These are phyloP conservation scores for Trigoniulus corallinus DNA, from an alignment of 1,140 invertebrate species.

Conservation along the genomic window DNA sequence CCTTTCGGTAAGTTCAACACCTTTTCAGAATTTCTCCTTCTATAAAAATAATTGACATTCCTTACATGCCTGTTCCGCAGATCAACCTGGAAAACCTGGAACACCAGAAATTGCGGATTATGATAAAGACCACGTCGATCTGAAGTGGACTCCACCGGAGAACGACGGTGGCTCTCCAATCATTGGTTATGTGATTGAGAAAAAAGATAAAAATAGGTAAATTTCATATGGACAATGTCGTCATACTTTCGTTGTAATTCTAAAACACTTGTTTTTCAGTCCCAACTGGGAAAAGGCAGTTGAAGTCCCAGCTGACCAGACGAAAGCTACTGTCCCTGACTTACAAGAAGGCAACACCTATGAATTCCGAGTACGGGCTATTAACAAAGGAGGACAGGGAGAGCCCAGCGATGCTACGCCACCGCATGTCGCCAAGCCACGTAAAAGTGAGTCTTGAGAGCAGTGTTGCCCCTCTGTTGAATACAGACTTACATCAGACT, in stretches of 20 bases:
- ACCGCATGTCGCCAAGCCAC: slow-evolving; percentile 75
- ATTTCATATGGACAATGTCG: too few relatives aligned
- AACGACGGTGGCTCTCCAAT: slow-evolving; percentile 77
- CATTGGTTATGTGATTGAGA: slow-evolving; percentile 87
- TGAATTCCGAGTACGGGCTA: slow-evolving; percentile 83
- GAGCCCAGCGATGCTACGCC: slow-evolving; percentile 75
- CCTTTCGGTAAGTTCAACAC: slow-evolving; percentile 84
- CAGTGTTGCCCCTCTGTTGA: not conserved
- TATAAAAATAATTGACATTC: not conserved
- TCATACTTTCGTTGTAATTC: too few relatives aligned
- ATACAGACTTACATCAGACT: not conserved
- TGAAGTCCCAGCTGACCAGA: slow-evolving; percentile 64
- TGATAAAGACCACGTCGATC: slow-evolving; percentile 80
- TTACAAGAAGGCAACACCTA: slow-evolving; percentile 79
- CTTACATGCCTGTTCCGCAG: slow-evolving; percentile 21
- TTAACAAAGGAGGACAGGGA: slow-evolving; percentile 70
- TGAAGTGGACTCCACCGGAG: slow-evolving; percentile 78
- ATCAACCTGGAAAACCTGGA: slow-evolving; percentile 68
- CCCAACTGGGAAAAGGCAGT: slow-evolving; percentile 75
- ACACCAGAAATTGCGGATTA: slow-evolving; percentile 79
- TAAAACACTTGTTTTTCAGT: too few relatives aligned
- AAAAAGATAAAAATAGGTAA: slow-evolving; percentile 80
- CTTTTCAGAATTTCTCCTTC: slow-evolving; percentile 58
- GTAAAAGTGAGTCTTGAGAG: slow-evolving; percentile 45
- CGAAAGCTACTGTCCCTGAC: slow-evolving; percentile 63